Percentiles rank a stretch among this genome's conserved stretches.
Evolutionary conservation across 2,888 invertebrate genomes (phyloP).

Genomic region (Ferdinandea cuprea): DNA sequence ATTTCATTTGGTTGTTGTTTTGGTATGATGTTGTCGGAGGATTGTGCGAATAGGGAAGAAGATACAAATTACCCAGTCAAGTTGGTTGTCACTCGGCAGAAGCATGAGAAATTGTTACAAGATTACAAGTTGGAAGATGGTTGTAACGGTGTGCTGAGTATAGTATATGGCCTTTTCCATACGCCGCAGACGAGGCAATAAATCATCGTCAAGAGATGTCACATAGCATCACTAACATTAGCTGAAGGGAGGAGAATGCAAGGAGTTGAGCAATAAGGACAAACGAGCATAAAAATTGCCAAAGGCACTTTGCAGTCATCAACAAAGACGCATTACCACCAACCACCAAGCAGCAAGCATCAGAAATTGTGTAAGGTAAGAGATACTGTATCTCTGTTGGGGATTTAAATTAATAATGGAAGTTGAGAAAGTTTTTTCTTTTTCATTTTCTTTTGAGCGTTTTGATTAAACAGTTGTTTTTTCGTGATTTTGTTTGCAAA

Average conservation of each 20-base stretch:
- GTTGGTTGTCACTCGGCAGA: constrained; percentile 55
- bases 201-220: constrained; percentile 74
- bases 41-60: constrained; percentile 23
- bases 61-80: constrained; percentile 69
- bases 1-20: constrained; percentile 33
- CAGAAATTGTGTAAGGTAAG: constrained; percentile 59
- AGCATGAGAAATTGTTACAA: constrained; percentile 29
- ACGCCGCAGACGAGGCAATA: constrained; percentile 60
- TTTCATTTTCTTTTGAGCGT: constrained; percentile 5
- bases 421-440: constrained; percentile 32
- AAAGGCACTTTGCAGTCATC: constrained; percentile 68
- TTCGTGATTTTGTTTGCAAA: constrained; percentile 28
- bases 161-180: constrained; percentile 21
- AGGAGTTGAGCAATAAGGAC: constrained; percentile 43
- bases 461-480: constrained; percentile 11
- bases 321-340: constrained; percentile 44
- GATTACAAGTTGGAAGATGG: constrained; percentile 40
- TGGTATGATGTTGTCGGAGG: constrained; percentile 25
- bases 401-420: constrained; percentile 43
- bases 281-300: constrained; percentile 67
- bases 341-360: constrained; percentile 14
- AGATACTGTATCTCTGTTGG: constrained; percentile 56
- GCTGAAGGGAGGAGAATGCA: constrained; percentile 13
- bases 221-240: constrained; percentile 54
- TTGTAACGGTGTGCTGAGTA: constrained; percentile 16